These are phyloP conservation scores for Enteromius thamalakanensis DNA, from an alignment of 2,797 vertebrate genomes.

Conservation along the genomic window DNA sequence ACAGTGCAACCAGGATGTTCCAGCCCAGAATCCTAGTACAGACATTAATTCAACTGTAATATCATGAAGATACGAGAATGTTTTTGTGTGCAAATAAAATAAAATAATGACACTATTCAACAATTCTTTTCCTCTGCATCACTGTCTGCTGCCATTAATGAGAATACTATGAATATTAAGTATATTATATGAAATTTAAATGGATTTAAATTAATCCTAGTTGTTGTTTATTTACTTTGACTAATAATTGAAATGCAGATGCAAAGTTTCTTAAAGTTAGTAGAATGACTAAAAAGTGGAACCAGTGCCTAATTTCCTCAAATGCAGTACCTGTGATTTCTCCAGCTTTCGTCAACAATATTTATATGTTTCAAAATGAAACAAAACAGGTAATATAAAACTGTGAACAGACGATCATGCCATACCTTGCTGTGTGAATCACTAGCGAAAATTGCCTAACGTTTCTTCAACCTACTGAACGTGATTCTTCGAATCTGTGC, in stretches of 20 bases:
- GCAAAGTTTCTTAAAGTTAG: too few species aligned
- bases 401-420: conserved; percentile 33
- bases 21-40: too few species aligned
- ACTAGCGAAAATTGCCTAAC: conserved; percentile 16
- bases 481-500: background rate
- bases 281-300: background rate
- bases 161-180: too few species aligned
- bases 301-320: conserved; percentile 68
- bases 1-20: too few species aligned
- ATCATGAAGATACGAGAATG: background rate
- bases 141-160: too few species aligned
- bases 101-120: too few species aligned
- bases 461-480: conserved; percentile 16
- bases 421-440: conserved; percentile 33
- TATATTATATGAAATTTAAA: too few species aligned
- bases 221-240: too few species aligned
- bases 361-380: conserved; percentile 25
- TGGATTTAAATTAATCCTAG: too few species aligned
- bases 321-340: conserved; percentile 58
- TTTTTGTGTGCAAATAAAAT: too few species aligned
- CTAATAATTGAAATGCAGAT: too few species aligned
- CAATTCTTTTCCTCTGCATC: too few species aligned
- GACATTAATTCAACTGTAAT: background rate
- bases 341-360: conserved; percentile 8
- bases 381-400: conserved; percentile 2